Conservation (phyloP, 2,888 invertebrate species). For the Azorinus chamasolen region DNA sequence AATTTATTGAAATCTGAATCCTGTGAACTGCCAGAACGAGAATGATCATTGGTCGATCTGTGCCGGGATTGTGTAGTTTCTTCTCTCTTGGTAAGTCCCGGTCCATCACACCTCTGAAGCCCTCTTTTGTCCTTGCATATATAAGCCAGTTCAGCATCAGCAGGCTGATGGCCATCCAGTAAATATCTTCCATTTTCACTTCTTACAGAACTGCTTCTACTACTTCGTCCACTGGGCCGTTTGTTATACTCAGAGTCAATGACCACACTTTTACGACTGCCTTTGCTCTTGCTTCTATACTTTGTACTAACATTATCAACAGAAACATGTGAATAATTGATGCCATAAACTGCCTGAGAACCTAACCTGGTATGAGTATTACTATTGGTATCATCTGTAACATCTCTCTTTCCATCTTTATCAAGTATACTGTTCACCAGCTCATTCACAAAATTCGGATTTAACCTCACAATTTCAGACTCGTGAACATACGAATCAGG, state of each 20-base stretch:
- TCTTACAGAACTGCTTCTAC: too few species aligned
- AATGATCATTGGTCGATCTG: neutral
- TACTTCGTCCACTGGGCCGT: too few species aligned
- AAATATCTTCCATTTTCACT: too few species aligned
- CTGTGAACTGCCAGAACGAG: conserved; percentile 11
- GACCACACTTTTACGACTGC: neutral
- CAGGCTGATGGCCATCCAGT: too few species aligned
- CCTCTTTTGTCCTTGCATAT: too few species aligned
- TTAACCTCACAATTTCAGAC: too few species aligned
- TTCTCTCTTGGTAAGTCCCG: too few species aligned
- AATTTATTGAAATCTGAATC: conserved; percentile 16
- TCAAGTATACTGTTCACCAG: neutral
- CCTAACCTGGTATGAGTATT: neutral
- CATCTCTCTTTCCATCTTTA: neutral
- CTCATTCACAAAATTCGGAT: neutral
- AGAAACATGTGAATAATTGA: conserved; percentile 46
- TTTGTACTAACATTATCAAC: conserved; percentile 31
- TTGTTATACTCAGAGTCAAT: too few species aligned
- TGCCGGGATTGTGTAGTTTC: too few species aligned
- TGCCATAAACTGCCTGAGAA: neutral
- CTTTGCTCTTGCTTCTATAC: conserved; percentile 6
- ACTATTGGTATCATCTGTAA: neutral
- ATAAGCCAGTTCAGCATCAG: too few species aligned
- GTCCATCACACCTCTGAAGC: too few species aligned
- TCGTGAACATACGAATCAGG: too few species aligned